Conservation (phyloP, 2,113 vertebrate species). For the Microcebus tavaratra region DNA sequence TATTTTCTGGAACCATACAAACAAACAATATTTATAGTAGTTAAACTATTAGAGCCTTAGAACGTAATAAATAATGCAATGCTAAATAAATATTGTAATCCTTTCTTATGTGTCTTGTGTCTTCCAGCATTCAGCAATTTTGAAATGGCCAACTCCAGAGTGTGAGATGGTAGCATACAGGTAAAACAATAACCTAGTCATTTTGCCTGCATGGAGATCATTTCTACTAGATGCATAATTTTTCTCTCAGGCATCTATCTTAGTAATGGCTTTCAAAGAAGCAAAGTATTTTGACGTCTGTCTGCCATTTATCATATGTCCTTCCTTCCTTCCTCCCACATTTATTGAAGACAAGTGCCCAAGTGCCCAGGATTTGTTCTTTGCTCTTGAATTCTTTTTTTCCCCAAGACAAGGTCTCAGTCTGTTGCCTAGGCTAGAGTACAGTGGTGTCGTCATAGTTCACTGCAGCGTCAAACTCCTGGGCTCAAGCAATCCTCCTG, state of each 20-base stretch:
- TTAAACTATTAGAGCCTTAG: not conserved
- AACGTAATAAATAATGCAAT: conserved; percentile 59
- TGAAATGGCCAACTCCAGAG: conserved; percentile 97
- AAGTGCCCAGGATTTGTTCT: not conserved
- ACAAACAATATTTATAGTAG: conserved; percentile 60
- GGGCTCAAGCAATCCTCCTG: too few species aligned
- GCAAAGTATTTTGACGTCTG: conserved; percentile 20
- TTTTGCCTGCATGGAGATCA: not conserved
- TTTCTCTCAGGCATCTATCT: not conserved
- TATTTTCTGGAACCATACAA: conserved; percentile 33
- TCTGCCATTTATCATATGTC: not conserved
- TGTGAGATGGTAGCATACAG: conserved; percentile 99
- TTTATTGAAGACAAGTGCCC: not conserved
- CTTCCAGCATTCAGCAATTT: conserved; percentile 94
- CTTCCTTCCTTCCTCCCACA: not conserved
- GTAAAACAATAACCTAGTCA: conserved; percentile 78
- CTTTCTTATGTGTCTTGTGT: conserved; percentile 74
- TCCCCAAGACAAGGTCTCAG: too few species aligned
- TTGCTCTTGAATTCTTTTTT: not conserved
- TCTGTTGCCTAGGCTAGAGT: too few species aligned
- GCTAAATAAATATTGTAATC: conserved; percentile 53
- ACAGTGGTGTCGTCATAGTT: too few species aligned
- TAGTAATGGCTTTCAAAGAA: not conserved
- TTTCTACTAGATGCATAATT: not conserved
- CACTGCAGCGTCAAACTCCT: too few species aligned